These are phyloP conservation scores for Drosophila setifemur DNA, from an alignment of 1,140 invertebrate genomes.

Conservation along the genomic window DNA sequence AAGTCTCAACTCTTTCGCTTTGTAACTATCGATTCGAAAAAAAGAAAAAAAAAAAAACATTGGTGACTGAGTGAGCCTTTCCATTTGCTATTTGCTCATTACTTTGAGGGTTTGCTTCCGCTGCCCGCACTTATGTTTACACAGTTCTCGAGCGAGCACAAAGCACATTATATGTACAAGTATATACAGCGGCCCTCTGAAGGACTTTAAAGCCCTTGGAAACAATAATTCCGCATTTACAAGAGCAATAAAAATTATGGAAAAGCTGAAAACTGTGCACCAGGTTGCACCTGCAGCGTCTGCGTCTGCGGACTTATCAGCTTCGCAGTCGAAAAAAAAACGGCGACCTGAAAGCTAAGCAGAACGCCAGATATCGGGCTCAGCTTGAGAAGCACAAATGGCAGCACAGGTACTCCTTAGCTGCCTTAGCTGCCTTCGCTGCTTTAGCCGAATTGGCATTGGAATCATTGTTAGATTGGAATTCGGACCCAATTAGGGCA, in stretches of 20 bases:
- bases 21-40: no score
- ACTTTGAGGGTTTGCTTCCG: conserved; percentile 51
- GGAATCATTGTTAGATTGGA: conserved; percentile 73
- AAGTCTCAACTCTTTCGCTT: no score
- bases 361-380: background rate
- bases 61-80: background rate
- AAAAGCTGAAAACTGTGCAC: background rate
- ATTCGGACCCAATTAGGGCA: conserved; percentile 77
- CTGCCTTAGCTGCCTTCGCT: no score
- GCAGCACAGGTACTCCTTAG: conserved; percentile 28
- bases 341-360: background rate
- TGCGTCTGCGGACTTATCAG: background rate
- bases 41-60: no score
- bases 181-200: no score
- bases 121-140: conserved; percentile 39
- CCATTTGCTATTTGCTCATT: conserved; percentile 56
- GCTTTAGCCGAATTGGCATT: no score
- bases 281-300: conserved; percentile 25
- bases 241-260: conserved; percentile 3
- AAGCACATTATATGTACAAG: no score
- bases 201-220: background rate
- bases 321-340: conserved; percentile 19
- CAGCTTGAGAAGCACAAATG: background rate
- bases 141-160: conserved; percentile 28
- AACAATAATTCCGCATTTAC: conserved; percentile 7